These are phyloP conservation scores for Drosophila subpulchrella DNA, from an alignment of 1,140 invertebrate genomes.

Conservation along the genomic window DNA sequence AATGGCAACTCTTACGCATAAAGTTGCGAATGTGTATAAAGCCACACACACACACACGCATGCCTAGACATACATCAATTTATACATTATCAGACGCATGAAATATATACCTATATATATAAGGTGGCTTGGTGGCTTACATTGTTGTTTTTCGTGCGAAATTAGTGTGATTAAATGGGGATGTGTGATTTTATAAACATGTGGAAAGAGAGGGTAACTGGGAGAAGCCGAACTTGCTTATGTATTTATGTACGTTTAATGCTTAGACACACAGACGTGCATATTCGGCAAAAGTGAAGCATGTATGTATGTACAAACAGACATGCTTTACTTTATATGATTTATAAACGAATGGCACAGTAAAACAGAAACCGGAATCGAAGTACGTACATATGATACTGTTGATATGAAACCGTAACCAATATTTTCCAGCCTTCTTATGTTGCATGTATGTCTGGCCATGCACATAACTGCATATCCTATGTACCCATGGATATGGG, in stretches of 20 bases:
- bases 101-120: slow-evolving; percentile 8
- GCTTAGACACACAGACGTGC: slow-evolving; percentile 4
- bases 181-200: slow-evolving; percentile 56
- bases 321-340: neutral
- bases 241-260: neutral
- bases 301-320: neutral
- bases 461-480: slow-evolving; percentile 1
- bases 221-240: slow-evolving; percentile 11
- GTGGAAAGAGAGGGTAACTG: slow-evolving; percentile 11
- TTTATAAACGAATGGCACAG: slow-evolving; percentile 52
- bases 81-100: slow-evolving; percentile 20
- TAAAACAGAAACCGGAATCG: slow-evolving; percentile 58
- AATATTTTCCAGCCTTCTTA: slow-evolving; percentile 24
- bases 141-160: slow-evolving; percentile 50
- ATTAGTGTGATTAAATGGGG: slow-evolving; percentile 58
- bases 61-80: neutral
- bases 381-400: slow-evolving; percentile 25
- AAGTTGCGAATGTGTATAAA: slow-evolving; percentile 34
- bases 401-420: slow-evolving; percentile 38
- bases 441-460: slow-evolving; percentile 5
- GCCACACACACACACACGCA: slow-evolving; percentile 8
- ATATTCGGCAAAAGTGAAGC: slow-evolving; percentile 11
- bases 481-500: neutral
- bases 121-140: slow-evolving; percentile 34
- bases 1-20: slow-evolving; percentile 52